Evolutionary conservation across 2,113 vertebrate genomes (phyloP).

Genomic region (Halichoeres trimaculatus): DNA sequence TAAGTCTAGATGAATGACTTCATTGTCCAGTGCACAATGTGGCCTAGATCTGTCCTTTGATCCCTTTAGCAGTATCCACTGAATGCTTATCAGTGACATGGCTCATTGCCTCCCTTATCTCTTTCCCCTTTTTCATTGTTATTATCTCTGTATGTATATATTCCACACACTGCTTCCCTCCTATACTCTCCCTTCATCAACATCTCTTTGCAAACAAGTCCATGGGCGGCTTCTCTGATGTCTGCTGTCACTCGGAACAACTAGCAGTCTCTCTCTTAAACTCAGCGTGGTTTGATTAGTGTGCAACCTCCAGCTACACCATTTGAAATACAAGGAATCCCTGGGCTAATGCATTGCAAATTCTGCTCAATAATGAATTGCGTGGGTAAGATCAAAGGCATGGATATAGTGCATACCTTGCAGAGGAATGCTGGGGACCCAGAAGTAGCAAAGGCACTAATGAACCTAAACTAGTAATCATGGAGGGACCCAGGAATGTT

Average conservation of each 20-base stretch:
- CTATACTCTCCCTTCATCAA: conserved; percentile 19
- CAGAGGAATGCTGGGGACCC: conserved; percentile 54
- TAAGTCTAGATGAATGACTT: conserved; percentile 14
- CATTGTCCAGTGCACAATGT: conserved; percentile 31
- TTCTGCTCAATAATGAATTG: conserved; percentile 78
- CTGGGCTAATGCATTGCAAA: conserved; percentile 80
- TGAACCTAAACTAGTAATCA: conserved; percentile 63
- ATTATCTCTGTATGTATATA: conserved; percentile 24
- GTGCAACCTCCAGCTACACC: conserved; percentile 48
- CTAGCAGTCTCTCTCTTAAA: conserved; percentile 17
- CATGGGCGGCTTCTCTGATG: conserved; percentile 15
- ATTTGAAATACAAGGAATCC: conserved; percentile 59
- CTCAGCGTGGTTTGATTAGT: conserved; percentile 44
- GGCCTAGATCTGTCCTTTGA: conserved; percentile 19
- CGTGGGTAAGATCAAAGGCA: conserved; percentile 78
- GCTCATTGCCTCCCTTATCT: conserved; percentile 43
- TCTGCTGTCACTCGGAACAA: conserved; percentile 18
- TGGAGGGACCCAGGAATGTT: conserved; percentile 26
- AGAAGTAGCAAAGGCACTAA: conserved; percentile 58
- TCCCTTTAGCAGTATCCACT: conserved; percentile 35
- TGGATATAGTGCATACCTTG: conserved; percentile 65
- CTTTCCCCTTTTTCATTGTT: conserved; percentile 38
- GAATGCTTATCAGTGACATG: conserved; percentile 30
- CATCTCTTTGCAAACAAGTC: conserved; percentile 15
- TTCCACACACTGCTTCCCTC: conserved; percentile 11